phyloP scores from a whole-genome alignment of 2,797 vertebrate genomes.

The Oceanodroma leucorhoa region DNA sequence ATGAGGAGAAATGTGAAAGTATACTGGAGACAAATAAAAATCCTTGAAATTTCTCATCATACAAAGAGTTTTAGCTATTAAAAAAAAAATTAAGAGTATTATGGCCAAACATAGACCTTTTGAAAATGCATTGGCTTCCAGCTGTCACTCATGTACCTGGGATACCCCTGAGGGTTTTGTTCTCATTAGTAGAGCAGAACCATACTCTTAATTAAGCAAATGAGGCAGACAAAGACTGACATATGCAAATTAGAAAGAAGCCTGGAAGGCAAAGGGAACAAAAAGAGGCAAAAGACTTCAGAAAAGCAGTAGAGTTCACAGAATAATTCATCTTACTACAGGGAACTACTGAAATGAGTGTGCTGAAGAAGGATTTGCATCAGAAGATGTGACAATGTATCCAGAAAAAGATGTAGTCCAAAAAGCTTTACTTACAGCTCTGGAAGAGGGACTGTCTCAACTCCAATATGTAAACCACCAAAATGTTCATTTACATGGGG shows the following conservation, averaged over 20 bases:
- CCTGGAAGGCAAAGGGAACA: background rate
- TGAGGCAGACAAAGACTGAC: constrained; percentile 25
- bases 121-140: background rate
- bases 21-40: background rate
- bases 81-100: background rate
- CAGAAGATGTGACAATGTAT: background rate
- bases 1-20: background rate
- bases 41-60: background rate
- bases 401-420: background rate
- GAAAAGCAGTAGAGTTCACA: background rate
- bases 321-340: background rate
- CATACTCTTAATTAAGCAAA: constrained; percentile 35
- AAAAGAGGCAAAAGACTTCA: background rate
- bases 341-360: background rate
- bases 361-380: background rate
- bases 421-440: background rate
- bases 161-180: background rate
- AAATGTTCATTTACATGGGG: background rate
- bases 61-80: background rate
- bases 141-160: background rate
- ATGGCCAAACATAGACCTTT: background rate
- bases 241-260: constrained; percentile 39
- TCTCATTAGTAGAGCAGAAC: constrained; percentile 29
- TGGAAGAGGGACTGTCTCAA: background rate
- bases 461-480: background rate